Conservation (phyloP, 2,113 vertebrate genomes). For the Naja naja region DNA sequence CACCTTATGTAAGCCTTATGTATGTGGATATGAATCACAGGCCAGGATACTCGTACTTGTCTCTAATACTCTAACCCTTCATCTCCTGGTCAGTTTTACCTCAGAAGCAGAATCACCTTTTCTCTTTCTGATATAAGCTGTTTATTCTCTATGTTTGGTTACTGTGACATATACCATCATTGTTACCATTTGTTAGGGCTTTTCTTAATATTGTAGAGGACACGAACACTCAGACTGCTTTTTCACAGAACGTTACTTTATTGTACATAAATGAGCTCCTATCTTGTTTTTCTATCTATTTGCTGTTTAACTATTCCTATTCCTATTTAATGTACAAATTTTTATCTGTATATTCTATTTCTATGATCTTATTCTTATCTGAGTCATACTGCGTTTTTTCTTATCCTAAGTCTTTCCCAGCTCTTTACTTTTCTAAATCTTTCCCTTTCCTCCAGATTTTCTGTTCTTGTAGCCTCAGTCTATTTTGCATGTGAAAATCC, state of each 20-base stretch:
- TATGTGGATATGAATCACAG: neutral
- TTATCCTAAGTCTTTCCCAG: neutral
- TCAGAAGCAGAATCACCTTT: neutral
- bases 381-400: neutral
- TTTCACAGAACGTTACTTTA: neutral
- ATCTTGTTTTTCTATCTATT: neutral
- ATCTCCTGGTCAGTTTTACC: neutral
- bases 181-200: neutral
- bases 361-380: neutral
- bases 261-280: neutral
- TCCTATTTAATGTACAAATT: neutral
- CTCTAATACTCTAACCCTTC: neutral
- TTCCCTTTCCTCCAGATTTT: neutral
- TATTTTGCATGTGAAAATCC: neutral
- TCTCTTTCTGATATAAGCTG: neutral
- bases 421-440: neutral
- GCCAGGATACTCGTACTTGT: neutral
- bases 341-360: neutral
- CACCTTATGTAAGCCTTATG: neutral
- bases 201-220: neutral
- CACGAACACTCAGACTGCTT: neutral
- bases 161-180: neutral
- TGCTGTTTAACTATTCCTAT: neutral
- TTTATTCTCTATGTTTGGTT: neutral
- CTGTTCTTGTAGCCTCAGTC: neutral